Base-by-base conservation (phyloP, 2,113 vertebrate species). In the Pteruthius melanotis region DNA sequence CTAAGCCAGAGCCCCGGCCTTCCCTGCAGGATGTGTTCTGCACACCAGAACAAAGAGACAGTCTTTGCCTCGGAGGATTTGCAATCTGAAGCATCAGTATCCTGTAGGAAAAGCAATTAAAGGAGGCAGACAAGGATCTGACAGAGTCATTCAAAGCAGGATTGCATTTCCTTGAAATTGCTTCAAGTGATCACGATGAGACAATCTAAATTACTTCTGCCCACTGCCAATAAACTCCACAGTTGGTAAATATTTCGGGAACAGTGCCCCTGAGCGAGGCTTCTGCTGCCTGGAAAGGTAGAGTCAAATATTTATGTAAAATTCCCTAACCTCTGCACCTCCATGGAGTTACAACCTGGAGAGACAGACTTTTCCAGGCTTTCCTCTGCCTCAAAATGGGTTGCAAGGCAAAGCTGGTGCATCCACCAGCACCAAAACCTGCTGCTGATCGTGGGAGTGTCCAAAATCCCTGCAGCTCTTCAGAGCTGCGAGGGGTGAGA, bases 61-160 rank as follows among this genome's bases (percentile, higher is more conserved):
- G 77, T 1, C 61, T 69, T 52, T 65, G 74, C 89, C 96, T 92
- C 1, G 2, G 63, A 96, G 80, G 91, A 44, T 70, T 37, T 89
- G 84, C 83, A 87, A 91, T 89, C 93, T 91, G 5, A 53, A 69
- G 70, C 84, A 95, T 89, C 93, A 95, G 89, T 45, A 87, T 89
- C 94, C 93, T 90, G 78, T 72, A 96, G 78, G 75, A 87, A 94
- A 60, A 79, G 77, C 81, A 96, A 95, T 95, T 95, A 95, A 54
- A 72, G 6, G 78, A 83, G 53, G 49, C 77, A 96, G 95, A 95
- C 94, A 95, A 97, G 69, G 87, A 97, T 95, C 94, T 93, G 86
- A 64, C 56, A 56, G 31, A 26, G 74, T 70, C 81, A 69, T 61
- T 93, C 84, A 84, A 94, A 72, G 87, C 61, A 84, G 87, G 77